Base-by-base conservation (phyloP, 2,888 invertebrate genomes). In the Drosophila flavopinicola region DNA sequence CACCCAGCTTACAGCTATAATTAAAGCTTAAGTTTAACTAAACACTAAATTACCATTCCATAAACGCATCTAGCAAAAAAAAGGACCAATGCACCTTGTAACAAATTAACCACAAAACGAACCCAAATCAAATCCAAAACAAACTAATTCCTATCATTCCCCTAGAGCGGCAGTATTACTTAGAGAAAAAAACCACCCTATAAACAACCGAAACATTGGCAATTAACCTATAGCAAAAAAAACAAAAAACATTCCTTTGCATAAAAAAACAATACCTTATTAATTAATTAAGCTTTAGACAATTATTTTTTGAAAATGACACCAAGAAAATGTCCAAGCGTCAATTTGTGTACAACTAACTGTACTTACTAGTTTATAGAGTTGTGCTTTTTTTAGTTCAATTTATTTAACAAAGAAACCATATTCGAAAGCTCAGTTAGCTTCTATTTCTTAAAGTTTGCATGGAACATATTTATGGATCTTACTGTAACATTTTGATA, bases 91-190 rank as follows among this genome's bases (percentile, higher is more conserved):
- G 10, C 41, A 15, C 23, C 53, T 35, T 24, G 4, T 35, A 35
- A 6, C 42, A 15, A 52, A 17, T 23, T 13, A 29, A 15, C 3
- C 7, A 9, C 10, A 10, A 29, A 11, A 13, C 10, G 29, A 44
- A 15, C 15, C 17, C 23, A 17, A 15, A 30, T 5, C 38, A 10
- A 37, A 15, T n/a, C 11, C 49, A 24, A 47, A 35, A 35, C 13
- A 13, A 24, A 24, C 13, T 30, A 29, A 41, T 33, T 29, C 52
- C 42, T 29, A 44, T 39, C 48, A 56, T 39, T 58, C 37, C 56
- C 37, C 44, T 61, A 66, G 51, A 75, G 72, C 68, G 86, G 82
- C 87, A 88, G 87, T 88, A 87, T 88, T 88, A 88, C 78, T 79
- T 87, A 85, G 61, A 45, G 37, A 58, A 25, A 30, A 27, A 44